Evolutionary conservation across 2,797 vertebrate genomes (phyloP).

Genomic region (Eulemur mongoz): DNA sequence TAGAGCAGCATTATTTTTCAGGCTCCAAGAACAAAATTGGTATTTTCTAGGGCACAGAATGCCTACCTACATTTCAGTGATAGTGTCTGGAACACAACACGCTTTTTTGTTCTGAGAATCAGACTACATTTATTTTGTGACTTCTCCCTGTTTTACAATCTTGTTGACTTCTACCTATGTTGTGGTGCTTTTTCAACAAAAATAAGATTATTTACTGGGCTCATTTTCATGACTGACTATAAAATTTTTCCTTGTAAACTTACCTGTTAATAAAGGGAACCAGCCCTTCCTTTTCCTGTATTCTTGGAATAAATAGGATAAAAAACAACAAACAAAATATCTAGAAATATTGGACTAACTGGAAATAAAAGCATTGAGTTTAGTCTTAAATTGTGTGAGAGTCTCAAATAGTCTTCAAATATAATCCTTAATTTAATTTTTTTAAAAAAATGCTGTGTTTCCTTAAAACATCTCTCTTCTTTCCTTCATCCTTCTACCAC

Average conservation of each 20-base stretch:
- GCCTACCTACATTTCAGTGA: background rate
- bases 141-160: background rate
- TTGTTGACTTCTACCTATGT: conserved; percentile 33
- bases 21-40: background rate
- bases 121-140: background rate
- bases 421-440: background rate
- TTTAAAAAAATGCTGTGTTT: background rate
- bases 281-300: background rate
- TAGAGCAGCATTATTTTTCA: background rate
- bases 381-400: background rate
- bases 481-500: too few relatives aligned
- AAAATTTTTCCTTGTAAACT: conserved; percentile 48
- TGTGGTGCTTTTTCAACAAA: conserved; percentile 31
- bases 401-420: background rate
- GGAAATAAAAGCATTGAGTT: background rate
- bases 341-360: background rate
- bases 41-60: background rate
- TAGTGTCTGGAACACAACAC: fast-evolving
- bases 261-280: background rate
- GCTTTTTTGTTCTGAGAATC: background rate
- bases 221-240: conserved; percentile 48
- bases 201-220: conserved; percentile 42
- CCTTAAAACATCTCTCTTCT: background rate
- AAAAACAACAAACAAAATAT: conserved; percentile 13
- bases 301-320: background rate